These are phyloP conservation scores for Lasioglossum malachurum DNA, from an alignment of 2,888 invertebrate species.

Conservation along the genomic window DNA sequence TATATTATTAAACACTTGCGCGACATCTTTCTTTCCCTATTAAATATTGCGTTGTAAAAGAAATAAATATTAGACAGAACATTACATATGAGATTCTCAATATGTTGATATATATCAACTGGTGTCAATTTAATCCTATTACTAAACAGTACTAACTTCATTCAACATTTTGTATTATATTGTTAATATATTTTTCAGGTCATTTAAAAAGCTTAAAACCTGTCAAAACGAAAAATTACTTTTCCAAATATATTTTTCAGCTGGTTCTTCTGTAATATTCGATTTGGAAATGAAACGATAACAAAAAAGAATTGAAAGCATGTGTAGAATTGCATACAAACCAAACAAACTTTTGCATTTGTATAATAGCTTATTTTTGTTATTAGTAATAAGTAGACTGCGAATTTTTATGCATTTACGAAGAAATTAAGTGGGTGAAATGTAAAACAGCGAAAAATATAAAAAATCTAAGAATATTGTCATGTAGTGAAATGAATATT, in stretches of 20 bases:
- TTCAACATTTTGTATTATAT: background rate
- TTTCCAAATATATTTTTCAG: constrained; percentile 6
- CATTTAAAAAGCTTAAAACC: background rate
- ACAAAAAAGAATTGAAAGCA: background rate
- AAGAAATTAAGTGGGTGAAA: too few relatives aligned
- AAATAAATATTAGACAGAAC: constrained; percentile 27
- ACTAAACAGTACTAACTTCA: background rate
- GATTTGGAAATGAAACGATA: background rate
- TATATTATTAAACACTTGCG: constrained; percentile 99
- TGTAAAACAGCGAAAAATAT: too few relatives aligned
- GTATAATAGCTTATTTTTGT: background rate
- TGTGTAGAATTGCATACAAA: background rate
- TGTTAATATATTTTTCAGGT: background rate
- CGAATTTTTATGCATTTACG: too few relatives aligned
- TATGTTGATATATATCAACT: background rate
- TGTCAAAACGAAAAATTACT: background rate
- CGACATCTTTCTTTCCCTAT: constrained; percentile 99
- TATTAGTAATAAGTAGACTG: background rate
- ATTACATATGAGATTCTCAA: background rate
- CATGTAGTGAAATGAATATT: too few relatives aligned
- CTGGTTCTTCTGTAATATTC: background rate
- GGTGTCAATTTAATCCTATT: background rate
- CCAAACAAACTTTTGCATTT: background rate
- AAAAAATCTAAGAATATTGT: too few relatives aligned
- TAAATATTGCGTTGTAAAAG: constrained; percentile 80